Conservation (phyloP, 2,888 invertebrate genomes). For the Tribolium freemani region DNA sequence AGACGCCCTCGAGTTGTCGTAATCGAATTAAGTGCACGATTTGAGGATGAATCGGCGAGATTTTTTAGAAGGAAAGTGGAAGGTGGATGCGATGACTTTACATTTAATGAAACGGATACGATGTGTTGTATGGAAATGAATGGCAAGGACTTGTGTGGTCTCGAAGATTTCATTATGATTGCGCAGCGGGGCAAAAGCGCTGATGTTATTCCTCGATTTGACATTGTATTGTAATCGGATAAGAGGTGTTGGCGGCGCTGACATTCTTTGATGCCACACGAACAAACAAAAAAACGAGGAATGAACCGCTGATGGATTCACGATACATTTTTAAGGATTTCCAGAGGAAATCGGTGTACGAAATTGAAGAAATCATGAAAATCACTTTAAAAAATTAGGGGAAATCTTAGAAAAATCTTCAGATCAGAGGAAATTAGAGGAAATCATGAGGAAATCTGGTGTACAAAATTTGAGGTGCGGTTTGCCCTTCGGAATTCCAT, state of each 20-base stretch:
- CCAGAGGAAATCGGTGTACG: no score
- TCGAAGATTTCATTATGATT: slow-evolving; percentile 54
- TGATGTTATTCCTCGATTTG: slow-evolving; percentile 44
- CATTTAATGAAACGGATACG: slow-evolving; percentile 35
- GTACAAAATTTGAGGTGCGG: no score
- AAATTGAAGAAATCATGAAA: no score
- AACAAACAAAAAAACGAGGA: no score
- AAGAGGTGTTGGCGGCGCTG: slow-evolving; percentile 48
- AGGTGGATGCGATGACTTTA: slow-evolving; percentile 32
- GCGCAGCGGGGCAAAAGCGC: slow-evolving; percentile 38
- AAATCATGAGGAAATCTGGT: no score
- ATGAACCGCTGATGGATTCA: no score
- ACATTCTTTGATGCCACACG: slow-evolving; percentile 28
- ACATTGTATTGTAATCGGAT: slow-evolving; percentile 47
- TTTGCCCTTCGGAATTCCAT: no score
- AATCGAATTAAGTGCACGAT: slow-evolving; percentile 45
- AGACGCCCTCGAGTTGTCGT: slow-evolving; percentile 53
- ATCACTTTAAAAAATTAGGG: no score
- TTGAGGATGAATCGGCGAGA: slow-evolving; percentile 31
- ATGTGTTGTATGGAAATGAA: slow-evolving; percentile 54
- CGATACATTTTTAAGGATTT: no score
- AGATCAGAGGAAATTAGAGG: no score
- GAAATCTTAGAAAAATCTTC: no score
- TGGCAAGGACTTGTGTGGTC: slow-evolving; percentile 57
- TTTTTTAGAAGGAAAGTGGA: not conserved